Conservation (phyloP, 23 tunicate genomes). For the Oikopleura dioica region DNA sequence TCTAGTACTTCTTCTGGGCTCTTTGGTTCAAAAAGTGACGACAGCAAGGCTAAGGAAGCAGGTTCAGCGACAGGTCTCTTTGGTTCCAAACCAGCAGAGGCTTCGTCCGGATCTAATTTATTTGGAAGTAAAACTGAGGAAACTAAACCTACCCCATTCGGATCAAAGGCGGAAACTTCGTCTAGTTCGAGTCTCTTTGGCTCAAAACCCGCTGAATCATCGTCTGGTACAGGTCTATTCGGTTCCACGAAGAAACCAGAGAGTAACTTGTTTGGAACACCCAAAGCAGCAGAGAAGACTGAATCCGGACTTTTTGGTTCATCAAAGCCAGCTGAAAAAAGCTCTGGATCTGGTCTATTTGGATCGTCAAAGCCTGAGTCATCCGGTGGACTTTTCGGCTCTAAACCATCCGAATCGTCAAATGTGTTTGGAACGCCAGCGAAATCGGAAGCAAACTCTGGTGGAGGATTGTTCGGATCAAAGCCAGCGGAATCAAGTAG, state of each 20-base stretch:
- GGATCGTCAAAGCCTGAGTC: background rate
- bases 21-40: constrained; percentile 2
- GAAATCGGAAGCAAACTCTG: background rate
- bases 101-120: background rate
- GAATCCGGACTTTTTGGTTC: too few relatives aligned
- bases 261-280: too few relatives aligned
- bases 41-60: background rate
- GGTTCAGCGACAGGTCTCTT: too few relatives aligned
- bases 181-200: too few relatives aligned
- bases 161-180: too few relatives aligned
- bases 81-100: too few relatives aligned
- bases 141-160: background rate
- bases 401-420: background rate
- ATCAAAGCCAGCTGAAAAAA: too few relatives aligned
- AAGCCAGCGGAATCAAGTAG: background rate
- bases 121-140: background rate
- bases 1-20: background rate
- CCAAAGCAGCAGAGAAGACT: too few relatives aligned
- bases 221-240: too few relatives aligned
- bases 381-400: background rate
- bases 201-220: too few relatives aligned
- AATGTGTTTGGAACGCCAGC: constrained; percentile 7
- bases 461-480: background rate
- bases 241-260: too few relatives aligned
- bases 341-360: background rate